Evolutionary conservation across 2,113 vertebrate genomes (phyloP).

Genomic region (Diphyllodes magnificus): DNA sequence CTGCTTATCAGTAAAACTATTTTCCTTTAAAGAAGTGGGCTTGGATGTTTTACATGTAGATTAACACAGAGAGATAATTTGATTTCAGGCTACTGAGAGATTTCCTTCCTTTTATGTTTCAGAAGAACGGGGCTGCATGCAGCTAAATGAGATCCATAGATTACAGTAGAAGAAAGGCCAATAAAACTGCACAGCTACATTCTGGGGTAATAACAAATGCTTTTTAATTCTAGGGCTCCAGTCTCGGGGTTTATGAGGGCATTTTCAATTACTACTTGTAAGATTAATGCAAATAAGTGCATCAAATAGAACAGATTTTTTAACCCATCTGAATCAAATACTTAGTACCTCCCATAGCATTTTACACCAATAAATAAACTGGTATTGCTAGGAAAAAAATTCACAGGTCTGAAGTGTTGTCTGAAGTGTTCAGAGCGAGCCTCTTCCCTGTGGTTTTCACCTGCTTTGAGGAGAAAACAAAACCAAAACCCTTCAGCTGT

Average conservation of each 20-base stretch:
- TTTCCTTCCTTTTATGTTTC: conserved; percentile 16
- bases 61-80: conserved; percentile 58
- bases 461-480: background rate
- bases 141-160: conserved; percentile 57
- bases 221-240: conserved; percentile 1
- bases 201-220: background rate
- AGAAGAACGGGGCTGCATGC: conserved; percentile 8
- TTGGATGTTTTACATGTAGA: conserved; percentile 43
- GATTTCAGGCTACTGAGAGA: conserved; percentile 41
- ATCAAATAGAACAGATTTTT: background rate
- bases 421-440: background rate
- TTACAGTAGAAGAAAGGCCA: conserved; percentile 42
- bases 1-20: conserved; percentile 24
- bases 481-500: background rate
- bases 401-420: background rate
- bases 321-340: background rate
- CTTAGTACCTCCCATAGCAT: background rate
- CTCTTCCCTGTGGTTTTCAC: background rate
- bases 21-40: background rate
- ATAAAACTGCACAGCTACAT: conserved; percentile 29
- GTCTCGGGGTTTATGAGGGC: background rate
- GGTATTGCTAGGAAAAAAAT: background rate
- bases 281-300: background rate
- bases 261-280: background rate
- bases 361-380: background rate